A percentile compares a stretch with the other conserved stretches of the same genome.
Conservation (phyloP, 1,140 invertebrate genomes). For the Lithobius niger region DNA sequence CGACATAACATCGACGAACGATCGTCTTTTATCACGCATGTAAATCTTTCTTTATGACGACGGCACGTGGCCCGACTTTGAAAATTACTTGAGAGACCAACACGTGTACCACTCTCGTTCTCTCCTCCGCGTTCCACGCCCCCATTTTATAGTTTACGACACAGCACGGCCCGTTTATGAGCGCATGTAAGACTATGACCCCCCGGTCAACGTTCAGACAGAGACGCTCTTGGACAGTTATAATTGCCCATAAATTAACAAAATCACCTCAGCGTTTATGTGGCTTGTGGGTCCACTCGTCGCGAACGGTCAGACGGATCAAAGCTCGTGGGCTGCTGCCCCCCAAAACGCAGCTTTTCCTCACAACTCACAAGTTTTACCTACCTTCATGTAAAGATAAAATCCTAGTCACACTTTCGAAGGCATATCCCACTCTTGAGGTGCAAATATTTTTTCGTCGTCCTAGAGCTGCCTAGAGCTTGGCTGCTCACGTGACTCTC, state of each 20-base stretch:
- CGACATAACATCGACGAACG: neutral
- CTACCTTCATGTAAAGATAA: constrained; percentile 10
- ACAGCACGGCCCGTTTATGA: neutral
- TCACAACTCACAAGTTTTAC: no score
- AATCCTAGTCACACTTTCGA: constrained; percentile 10
- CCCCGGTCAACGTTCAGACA: constrained; percentile 6
- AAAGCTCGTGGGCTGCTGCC: no score
- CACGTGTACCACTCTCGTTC: no score
- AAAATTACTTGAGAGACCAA: constrained; percentile 7
- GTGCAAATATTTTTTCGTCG: constrained; percentile 10
- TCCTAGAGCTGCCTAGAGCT: constrained; percentile 5
- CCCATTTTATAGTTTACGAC: neutral
- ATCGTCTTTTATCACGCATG: constrained; percentile 5
- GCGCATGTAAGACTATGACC: constrained; percentile 8
- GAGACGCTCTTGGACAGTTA: constrained; percentile 7
- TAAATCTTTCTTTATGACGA: constrained; percentile 8
- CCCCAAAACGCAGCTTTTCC: no score
- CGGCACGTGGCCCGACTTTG: constrained; percentile 7
- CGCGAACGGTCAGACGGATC: no score
- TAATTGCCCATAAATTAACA: constrained; percentile 11
- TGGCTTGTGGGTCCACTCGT: neutral
- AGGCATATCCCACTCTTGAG: constrained; percentile 10
- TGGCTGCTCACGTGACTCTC: constrained; percentile 10
- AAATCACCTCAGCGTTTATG: constrained; percentile 10
- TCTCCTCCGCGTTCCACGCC: neutral